Percentiles rank a stretch among this genome's conserved stretches.
These are phyloP conservation scores for Leptodactylus fallax DNA, from an alignment of 2,797 vertebrate species.

Conservation along the genomic window DNA sequence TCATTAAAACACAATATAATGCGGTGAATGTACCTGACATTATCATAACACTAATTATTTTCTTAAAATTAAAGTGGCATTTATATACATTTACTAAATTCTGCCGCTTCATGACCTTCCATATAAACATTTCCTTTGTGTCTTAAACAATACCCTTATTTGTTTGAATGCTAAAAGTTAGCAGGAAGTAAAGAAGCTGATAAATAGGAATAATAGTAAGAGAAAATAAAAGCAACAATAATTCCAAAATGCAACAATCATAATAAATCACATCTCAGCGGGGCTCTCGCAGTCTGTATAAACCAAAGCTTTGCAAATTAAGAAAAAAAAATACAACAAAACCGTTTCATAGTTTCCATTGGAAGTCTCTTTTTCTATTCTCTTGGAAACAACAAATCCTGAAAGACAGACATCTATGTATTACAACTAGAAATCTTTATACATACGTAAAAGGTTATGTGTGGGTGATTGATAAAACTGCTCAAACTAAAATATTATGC, in stretches of 20 bases:
- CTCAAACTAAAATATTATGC: slow-evolving; percentile 23
- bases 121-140: slow-evolving; percentile 35
- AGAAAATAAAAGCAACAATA: slow-evolving; percentile 59
- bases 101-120: neutral
- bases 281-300: slow-evolving; percentile 27
- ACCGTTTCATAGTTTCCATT: slow-evolving; percentile 14
- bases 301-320: slow-evolving; percentile 15
- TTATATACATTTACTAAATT: neutral
- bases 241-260: slow-evolving; percentile 60
- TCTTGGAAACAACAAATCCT: slow-evolving; percentile 18
- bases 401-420: neutral
- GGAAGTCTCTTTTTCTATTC: slow-evolving; percentile 35
- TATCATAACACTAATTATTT: neutral
- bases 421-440: slow-evolving; percentile 3
- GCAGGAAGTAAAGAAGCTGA: slow-evolving; percentile 56
- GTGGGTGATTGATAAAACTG: slow-evolving; percentile 30
- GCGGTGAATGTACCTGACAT: neutral
- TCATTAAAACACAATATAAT: neutral
- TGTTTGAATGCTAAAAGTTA: slow-evolving; percentile 50
- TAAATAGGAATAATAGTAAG: slow-evolving; percentile 58
- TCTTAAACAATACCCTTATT: neutral
- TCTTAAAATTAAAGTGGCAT: neutral
- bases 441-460: slow-evolving; percentile 15
- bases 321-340: neutral
- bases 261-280: slow-evolving; percentile 56